Conservation (phyloP, 2,888 invertebrate species). For the Tenthredo livida region DNA sequence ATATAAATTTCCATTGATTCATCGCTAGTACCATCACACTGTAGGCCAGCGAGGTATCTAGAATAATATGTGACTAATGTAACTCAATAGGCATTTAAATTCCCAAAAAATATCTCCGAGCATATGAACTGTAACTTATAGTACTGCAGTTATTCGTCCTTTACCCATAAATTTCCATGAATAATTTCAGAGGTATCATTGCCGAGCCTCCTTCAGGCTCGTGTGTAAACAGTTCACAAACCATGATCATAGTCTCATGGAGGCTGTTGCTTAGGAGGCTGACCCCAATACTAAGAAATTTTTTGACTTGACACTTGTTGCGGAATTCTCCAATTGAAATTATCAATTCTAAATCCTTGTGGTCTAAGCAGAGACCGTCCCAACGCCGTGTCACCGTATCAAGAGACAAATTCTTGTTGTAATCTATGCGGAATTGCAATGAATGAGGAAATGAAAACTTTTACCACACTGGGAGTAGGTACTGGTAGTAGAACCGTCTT, state of each 20-base stretch:
- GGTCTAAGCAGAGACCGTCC: conserved; percentile 84
- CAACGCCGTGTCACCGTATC: conserved; percentile 80
- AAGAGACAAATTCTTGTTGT: conserved; percentile 71
- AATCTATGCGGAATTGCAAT: conserved; percentile 64
- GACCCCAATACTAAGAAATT: conserved; percentile 87
- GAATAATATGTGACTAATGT: conserved; percentile 1
- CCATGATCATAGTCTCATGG: conserved; percentile 88
- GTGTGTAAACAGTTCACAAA: conserved; percentile 90
- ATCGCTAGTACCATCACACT: conserved; percentile 70
- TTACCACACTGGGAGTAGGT: neutral
- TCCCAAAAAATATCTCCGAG: neutral
- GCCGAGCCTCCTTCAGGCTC: conserved; percentile 92
- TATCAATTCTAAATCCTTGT: conserved; percentile 84
- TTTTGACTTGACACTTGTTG: conserved; percentile 84
- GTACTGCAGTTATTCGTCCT: conserved; percentile 37
- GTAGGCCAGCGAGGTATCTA: conserved; percentile 72
- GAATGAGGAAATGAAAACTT: conserved; percentile 20
- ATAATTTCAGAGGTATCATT: conserved; percentile 84
- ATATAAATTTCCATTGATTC: conserved; percentile 62
- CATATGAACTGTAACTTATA: neutral
- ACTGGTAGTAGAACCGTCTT: neutral
- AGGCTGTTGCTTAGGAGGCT: conserved; percentile 86
- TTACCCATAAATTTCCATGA: conserved; percentile 80
- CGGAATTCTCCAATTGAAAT: conserved; percentile 86
- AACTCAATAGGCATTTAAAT: conserved; percentile 4